Percentiles rank a stretch among this genome's conserved stretches.
Evolutionary conservation across 2,113 vertebrate species (phyloP).

Genomic region (Benthochromis sp.): DNA sequence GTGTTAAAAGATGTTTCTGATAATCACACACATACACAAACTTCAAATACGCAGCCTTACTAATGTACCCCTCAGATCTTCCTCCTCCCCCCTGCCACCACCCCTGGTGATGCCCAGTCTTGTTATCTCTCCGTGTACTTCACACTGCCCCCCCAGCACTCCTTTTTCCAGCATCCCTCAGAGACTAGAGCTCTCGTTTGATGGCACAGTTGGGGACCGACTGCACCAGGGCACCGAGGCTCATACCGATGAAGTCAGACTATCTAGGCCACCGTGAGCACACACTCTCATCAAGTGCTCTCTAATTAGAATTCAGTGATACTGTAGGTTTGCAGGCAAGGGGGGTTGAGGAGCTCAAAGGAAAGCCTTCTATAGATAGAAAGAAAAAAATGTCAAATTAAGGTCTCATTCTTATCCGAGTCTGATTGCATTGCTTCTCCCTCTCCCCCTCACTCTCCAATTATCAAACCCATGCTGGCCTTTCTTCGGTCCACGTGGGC

Average conservation of each 20-base stretch:
- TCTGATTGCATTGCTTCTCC: conserved; percentile 37
- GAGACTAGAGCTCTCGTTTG: conserved; percentile 37
- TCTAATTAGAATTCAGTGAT: conserved; percentile 67
- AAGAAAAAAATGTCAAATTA: conserved; percentile 65
- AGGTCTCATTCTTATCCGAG: conserved; percentile 49
- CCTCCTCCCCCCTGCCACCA: background rate
- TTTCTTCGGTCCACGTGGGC: conserved; percentile 39
- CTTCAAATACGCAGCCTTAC: conserved; percentile 19
- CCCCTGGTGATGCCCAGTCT: conserved; percentile 19
- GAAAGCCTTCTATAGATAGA: conserved; percentile 51
- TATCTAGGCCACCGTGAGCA: conserved; percentile 55
- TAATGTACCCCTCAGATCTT: conserved; percentile 18
- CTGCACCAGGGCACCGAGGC: background rate
- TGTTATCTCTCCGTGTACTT: conserved; percentile 36
- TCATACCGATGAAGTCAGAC: conserved; percentile 35
- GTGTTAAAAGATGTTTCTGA: background rate
- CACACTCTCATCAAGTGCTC: conserved; percentile 45
- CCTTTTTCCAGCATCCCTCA: background rate
- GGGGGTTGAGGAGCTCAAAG: background rate
- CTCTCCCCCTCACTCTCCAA: conserved; percentile 15
- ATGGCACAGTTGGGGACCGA: conserved; percentile 38
- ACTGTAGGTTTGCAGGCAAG: conserved; percentile 29
- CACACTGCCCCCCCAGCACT: background rate
- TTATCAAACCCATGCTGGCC: conserved; percentile 46
- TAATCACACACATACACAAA: background rate